A percentile compares a stretch with the other conserved stretches of the same genome.
These are phyloP conservation scores for Anodontia alba DNA, from an alignment of 2,888 invertebrate genomes.

Conservation along the genomic window DNA sequence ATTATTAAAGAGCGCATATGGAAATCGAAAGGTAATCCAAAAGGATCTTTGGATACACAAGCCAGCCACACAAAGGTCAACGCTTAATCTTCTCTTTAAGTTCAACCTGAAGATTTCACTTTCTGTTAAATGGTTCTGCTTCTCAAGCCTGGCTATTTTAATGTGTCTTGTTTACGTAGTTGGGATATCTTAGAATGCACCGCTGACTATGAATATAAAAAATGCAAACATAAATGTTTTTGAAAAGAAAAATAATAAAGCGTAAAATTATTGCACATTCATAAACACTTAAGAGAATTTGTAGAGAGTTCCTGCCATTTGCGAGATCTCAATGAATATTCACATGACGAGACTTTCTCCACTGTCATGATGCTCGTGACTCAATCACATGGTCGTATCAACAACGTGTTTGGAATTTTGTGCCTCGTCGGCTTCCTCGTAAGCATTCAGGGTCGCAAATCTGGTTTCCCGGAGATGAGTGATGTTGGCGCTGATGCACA, in stretches of 20 bases:
- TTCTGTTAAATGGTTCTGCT: too few species aligned
- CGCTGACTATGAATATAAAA: too few species aligned
- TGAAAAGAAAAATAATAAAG: not conserved
- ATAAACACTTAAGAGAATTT: not conserved
- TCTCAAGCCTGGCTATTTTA: too few species aligned
- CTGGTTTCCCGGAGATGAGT: conserved; percentile 79
- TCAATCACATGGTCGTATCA: conserved; percentile 81
- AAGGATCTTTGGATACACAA: too few species aligned
- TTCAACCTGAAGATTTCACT: too few species aligned
- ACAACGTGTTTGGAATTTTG: conserved; percentile 78
- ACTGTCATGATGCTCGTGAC: not conserved
- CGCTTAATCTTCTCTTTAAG: too few species aligned
- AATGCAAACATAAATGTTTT: not conserved
- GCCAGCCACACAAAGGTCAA: too few species aligned
- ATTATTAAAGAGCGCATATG: too few species aligned
- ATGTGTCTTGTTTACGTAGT: too few species aligned
- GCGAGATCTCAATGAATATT: conserved; percentile 11
- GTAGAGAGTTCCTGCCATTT: conserved; percentile 10
- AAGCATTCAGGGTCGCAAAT: conserved; percentile 80
- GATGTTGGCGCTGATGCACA: conserved; percentile 80
- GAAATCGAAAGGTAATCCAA: too few species aligned
- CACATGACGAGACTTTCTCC: not conserved
- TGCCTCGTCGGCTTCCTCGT: conserved; percentile 72
- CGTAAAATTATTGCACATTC: conserved; percentile 3
- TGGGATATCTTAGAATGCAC: too few species aligned